Conservation (phyloP, 2,888 invertebrate genomes). For the Acleris laterana region DNA sequence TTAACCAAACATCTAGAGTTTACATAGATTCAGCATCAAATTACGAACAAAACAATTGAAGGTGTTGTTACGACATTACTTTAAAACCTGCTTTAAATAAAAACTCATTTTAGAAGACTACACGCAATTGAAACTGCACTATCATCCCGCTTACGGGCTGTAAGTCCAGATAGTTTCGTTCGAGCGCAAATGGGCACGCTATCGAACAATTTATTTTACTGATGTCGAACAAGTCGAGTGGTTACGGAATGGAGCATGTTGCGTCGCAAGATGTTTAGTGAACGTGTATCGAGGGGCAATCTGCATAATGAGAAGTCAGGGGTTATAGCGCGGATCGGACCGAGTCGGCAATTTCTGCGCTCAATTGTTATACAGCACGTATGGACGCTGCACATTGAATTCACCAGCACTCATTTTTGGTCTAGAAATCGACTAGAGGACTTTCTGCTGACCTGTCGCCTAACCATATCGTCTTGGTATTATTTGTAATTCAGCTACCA, state of each 20-base stretch:
- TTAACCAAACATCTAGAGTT: too few species aligned
- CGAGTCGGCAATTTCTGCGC: constrained; percentile 73
- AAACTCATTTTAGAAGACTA: background rate
- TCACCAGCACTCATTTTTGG: constrained; percentile 40
- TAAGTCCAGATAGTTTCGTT: constrained; percentile 10
- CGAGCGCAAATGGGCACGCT: constrained; percentile 8
- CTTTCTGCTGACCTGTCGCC: too few species aligned
- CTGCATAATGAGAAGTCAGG: constrained; percentile 78
- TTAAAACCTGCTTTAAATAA: too few species aligned
- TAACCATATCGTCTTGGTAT: too few species aligned
- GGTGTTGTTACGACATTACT: too few species aligned
- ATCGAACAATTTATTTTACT: constrained; percentile 13
- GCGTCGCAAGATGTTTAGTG: constrained; percentile 62
- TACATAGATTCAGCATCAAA: too few species aligned
- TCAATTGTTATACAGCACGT: constrained; percentile 70
- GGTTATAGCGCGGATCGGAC: constrained; percentile 75
- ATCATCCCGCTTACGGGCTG: background rate
- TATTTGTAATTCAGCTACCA: too few species aligned
- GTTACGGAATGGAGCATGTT: constrained; percentile 11
- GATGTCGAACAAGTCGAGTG: constrained; percentile 4
- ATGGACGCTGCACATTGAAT: constrained; percentile 62
- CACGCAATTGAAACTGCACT: constrained; percentile 6
- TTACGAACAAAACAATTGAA: too few species aligned
- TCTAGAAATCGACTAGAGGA: constrained; percentile 7
- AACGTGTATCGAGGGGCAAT: constrained; percentile 69